phyloP scores from a whole-genome alignment of 2,113 vertebrate genomes.

The Tauraco erythrolophus region DNA sequence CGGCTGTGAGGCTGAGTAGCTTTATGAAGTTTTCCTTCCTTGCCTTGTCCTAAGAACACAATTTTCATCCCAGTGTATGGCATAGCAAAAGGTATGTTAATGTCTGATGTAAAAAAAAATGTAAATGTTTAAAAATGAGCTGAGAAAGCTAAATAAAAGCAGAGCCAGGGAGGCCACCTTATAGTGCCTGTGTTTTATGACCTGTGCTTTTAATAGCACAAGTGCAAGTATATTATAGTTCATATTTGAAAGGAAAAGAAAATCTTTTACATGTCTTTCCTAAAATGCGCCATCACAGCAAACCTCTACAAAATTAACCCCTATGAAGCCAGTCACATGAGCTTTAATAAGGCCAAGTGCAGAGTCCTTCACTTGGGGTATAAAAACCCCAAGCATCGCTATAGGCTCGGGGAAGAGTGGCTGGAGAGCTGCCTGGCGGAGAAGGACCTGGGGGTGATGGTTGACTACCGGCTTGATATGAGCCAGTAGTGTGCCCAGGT shows the following conservation, averaged over 20 bases:
- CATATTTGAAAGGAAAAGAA: constrained; percentile 16
- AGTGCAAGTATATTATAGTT: background rate
- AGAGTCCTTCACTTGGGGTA: too few species aligned
- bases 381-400: too few species aligned
- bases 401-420: too few species aligned
- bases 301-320: background rate
- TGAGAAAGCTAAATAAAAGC: background rate
- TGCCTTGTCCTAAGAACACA: background rate
- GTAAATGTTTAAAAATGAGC: constrained; percentile 50
- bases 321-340: background rate
- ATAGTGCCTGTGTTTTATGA: background rate
- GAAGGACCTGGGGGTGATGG: too few species aligned
- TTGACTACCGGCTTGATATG: too few species aligned
- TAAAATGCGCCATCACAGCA: background rate
- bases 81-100: constrained; percentile 17
- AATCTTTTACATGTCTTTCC: background rate
- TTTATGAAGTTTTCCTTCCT: background rate
- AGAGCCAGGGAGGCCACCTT: constrained; percentile 5
- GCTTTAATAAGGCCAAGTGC: too few species aligned
- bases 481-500: too few species aligned
- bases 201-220: background rate
- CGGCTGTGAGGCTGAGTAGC: background rate
- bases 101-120: constrained; percentile 17
- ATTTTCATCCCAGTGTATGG: background rate
- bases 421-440: too few species aligned